phyloP scores from a whole-genome alignment of 1,140 invertebrate species.

The Drosophila orosa region DNA sequence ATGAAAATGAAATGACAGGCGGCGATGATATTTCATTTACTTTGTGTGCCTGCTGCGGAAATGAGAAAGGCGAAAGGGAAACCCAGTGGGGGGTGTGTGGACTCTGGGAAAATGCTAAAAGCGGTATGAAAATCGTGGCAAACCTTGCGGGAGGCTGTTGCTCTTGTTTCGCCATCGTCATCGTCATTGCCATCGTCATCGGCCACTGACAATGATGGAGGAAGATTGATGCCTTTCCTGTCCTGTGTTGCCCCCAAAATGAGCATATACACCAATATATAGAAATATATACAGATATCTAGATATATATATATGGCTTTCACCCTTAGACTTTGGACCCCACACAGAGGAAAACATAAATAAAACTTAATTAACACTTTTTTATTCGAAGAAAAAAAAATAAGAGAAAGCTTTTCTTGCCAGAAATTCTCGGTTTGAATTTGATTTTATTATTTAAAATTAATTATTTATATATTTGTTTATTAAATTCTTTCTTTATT shows the following conservation, averaged over 20 bases:
- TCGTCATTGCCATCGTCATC: conserved; percentile 63
- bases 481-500: not conserved
- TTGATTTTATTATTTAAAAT: not conserved
- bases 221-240: conserved; percentile 70
- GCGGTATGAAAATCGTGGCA: not conserved
- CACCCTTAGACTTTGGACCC: not conserved
- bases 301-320: conserved; percentile 11
- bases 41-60: conserved; percentile 56
- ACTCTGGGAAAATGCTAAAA: not conserved
- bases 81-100: too few species aligned
- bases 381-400: not conserved
- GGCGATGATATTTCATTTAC: conserved; percentile 77
- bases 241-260: conserved; percentile 47
- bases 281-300: conserved; percentile 13
- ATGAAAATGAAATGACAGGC: conserved; percentile 59
- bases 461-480: not conserved
- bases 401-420: not conserved
- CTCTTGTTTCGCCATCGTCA: conserved; percentile 36
- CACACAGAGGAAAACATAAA: not conserved
- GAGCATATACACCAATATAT: not conserved
- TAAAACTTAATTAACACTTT: not conserved
- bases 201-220: conserved; percentile 77
- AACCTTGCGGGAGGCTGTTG: conserved; percentile 9
- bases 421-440: not conserved
- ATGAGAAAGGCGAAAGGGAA: conserved; percentile 38